Evolutionary conservation across 2,888 invertebrate genomes (phyloP).

Genomic region (Archips crataeganus): DNA sequence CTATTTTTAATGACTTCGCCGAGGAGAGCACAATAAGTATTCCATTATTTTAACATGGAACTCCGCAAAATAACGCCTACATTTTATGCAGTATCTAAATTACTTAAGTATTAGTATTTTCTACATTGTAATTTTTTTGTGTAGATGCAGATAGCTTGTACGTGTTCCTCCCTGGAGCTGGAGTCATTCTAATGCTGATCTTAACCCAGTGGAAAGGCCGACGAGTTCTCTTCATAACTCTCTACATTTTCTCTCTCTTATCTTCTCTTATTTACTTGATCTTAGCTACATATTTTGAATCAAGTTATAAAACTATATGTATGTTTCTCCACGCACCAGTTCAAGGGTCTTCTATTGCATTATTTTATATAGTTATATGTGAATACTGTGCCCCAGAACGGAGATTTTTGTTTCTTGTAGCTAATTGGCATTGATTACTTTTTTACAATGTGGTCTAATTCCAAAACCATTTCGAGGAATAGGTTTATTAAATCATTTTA

Average conservation of each 20-base stretch:
- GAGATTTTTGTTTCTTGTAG: not conserved
- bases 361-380: not conserved
- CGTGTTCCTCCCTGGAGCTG: not conserved
- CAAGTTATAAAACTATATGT: not conserved
- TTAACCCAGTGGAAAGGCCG: conserved; percentile 4
- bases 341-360: not conserved
- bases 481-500: too few species aligned
- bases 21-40: too few species aligned
- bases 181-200: not conserved
- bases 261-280: not conserved
- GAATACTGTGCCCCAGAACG: conserved; percentile 6
- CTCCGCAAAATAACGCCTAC: too few species aligned
- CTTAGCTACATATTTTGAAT: not conserved
- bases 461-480: too few species aligned
- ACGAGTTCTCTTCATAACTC: conserved; percentile 2
- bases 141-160: too few species aligned
- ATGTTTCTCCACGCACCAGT: not conserved
- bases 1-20: too few species aligned
- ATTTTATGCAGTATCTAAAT: too few species aligned
- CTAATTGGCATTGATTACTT: too few species aligned
- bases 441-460: too few species aligned
- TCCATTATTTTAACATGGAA: too few species aligned
- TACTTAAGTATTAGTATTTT: too few species aligned
- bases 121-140: too few species aligned
- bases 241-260: not conserved